phyloP scores from a whole-genome alignment of 2,888 invertebrate genomes.

The Micoletzkya japonica region DNA sequence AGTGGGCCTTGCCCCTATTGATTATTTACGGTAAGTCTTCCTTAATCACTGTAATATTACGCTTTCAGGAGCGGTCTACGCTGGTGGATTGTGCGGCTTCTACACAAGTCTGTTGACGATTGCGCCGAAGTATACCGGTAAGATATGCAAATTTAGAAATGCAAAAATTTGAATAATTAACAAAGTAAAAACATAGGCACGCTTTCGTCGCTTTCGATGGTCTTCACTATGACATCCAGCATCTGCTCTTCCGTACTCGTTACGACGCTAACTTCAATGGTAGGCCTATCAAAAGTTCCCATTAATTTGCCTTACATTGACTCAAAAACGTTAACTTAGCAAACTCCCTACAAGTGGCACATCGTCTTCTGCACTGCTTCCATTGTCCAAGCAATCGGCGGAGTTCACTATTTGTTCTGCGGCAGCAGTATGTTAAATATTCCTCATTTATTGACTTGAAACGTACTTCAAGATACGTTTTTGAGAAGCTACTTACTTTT shows the following conservation, averaged over 20 bases:
- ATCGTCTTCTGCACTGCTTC: slow-evolving; percentile 13
- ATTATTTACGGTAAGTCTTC: slow-evolving; percentile 19
- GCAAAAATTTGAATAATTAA: too few species aligned
- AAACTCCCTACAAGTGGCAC: slow-evolving; percentile 11
- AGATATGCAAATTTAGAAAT: neutral
- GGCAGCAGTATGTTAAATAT: too few species aligned
- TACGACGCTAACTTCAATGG: slow-evolving; percentile 21
- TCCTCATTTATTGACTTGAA: too few species aligned
- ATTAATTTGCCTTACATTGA: too few species aligned
- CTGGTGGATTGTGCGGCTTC: slow-evolving; percentile 23
- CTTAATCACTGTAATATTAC: too few species aligned
- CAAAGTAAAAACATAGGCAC: too few species aligned
- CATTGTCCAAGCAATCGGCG: slow-evolving; percentile 9
- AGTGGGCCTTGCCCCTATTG: neutral
- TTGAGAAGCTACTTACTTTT: too few species aligned
- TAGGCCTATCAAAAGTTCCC: too few species aligned
- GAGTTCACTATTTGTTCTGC: slow-evolving; percentile 17
- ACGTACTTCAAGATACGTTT: too few species aligned
- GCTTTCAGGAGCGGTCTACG: slow-evolving; percentile 18
- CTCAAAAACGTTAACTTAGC: too few species aligned
- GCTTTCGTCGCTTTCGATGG: slow-evolving; percentile 2
- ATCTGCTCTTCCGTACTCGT: slow-evolving; percentile 19
- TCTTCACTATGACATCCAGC: slow-evolving; percentile 11
- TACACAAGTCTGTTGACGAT: slow-evolving; percentile 24
- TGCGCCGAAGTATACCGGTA: slow-evolving; percentile 14